Evolutionary conservation across 2,797 vertebrate genomes (phyloP).

Genomic region (Catharus ustulatus): DNA sequence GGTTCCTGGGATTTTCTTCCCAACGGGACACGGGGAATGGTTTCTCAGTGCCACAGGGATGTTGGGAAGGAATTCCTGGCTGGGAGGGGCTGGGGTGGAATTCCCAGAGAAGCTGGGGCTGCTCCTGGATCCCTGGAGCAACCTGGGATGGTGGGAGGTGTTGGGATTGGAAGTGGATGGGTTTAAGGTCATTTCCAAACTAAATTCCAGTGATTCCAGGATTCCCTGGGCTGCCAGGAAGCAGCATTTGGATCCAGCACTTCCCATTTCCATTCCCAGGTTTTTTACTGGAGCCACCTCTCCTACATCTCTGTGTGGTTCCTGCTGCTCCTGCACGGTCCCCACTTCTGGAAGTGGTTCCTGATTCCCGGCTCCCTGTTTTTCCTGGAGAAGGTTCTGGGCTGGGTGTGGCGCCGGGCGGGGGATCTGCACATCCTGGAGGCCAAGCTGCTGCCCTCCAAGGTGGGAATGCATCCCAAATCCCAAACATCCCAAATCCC

Average conservation of each 20-base stretch:
- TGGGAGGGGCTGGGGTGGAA: background rate
- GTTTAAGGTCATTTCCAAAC: background rate
- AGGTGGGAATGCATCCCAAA: constrained; percentile 71
- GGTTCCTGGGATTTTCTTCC: no score
- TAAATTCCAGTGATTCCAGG: background rate
- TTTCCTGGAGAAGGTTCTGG: constrained; percentile 84
- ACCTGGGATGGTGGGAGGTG: background rate
- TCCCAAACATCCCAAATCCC: background rate
- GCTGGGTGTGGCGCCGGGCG: constrained; percentile 78
- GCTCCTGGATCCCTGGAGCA: background rate
- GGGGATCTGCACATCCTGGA: constrained; percentile 83
- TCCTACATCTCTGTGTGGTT: constrained; percentile 85
- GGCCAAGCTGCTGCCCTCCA: constrained; percentile 87
- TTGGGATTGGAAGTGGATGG: background rate
- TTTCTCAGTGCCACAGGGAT: no score
- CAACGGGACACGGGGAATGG: no score
- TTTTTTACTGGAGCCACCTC: constrained; percentile 93
- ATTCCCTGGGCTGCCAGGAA: accelerated
- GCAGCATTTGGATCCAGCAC: accelerated
- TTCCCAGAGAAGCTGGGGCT: background rate
- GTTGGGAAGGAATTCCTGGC: no score
- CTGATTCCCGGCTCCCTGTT: constrained; percentile 83
- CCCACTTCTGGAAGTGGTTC: constrained; percentile 96
- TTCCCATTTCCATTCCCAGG: constrained; percentile 49
- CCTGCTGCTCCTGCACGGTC: constrained; percentile 86